Evolutionary conservation across 30 jellyfish, hydroid and myxozoan species (phyloP).

Genomic region (Aurelia aurita): DNA sequence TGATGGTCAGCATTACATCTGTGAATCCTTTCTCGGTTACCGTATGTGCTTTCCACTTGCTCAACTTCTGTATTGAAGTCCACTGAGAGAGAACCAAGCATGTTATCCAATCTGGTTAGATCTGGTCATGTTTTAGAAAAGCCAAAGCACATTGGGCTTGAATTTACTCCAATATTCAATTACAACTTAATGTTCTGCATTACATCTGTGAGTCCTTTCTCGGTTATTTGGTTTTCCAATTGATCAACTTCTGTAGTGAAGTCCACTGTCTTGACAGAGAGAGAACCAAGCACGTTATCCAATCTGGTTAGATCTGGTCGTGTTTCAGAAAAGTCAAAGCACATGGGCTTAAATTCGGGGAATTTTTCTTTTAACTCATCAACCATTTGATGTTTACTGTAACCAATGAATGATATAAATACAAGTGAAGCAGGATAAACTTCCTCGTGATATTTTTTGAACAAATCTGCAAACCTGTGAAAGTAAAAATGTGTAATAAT

Average conservation of each 20-base stretch:
- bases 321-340: conserved; percentile 27
- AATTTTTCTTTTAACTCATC: neutral
- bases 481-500: neutral
- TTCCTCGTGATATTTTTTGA: conserved; percentile 52
- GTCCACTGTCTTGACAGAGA: conserved; percentile 13
- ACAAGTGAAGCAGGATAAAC: conserved; percentile 67
- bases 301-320: conserved; percentile 74
- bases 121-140: too few species aligned
- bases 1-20: too few species aligned
- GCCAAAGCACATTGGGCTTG: too few species aligned
- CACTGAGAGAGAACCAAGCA: too few species aligned
- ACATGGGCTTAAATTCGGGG: conserved; percentile 48
- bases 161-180: neutral
- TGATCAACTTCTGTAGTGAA: conserved; percentile 16
- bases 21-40: too few species aligned
- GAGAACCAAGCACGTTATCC: conserved; percentile 31
- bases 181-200: neutral
- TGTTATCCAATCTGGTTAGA: too few species aligned
- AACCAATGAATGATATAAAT: conserved; percentile 42
- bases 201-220: conserved; percentile 5
- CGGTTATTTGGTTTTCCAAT: conserved; percentile 19
- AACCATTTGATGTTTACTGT: neutral
- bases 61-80: too few species aligned
- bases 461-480: conserved; percentile 51
- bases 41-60: too few species aligned